phyloP scores from a whole-genome alignment of 1,140 invertebrate genomes.

The Holotrichia oblita region DNA sequence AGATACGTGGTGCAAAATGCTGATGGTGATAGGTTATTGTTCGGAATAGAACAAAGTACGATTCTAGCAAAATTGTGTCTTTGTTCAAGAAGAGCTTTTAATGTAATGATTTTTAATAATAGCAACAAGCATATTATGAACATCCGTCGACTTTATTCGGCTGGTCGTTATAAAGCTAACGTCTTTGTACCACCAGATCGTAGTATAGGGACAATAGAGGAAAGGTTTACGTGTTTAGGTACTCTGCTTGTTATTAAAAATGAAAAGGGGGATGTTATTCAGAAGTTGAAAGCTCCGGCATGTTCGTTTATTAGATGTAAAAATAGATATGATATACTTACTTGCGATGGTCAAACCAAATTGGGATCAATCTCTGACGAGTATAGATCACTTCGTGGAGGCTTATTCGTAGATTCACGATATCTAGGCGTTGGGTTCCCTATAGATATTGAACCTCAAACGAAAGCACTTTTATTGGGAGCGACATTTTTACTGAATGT shows the following conservation, averaged over 20 bases:
- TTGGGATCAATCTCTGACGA: background rate
- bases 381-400: background rate
- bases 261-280: background rate
- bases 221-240: background rate
- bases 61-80: constrained; percentile 1
- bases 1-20: background rate
- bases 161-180: background rate
- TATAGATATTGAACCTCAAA: background rate
- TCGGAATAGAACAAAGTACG: constrained; percentile 1
- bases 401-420: background rate
- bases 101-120: background rate
- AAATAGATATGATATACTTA: background rate
- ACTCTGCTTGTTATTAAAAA: background rate
- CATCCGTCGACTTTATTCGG: background rate
- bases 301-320: background rate
- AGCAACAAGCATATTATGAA: background rate
- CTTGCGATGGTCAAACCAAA: background rate
- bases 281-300: background rate
- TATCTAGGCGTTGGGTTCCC: background rate
- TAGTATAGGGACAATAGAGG: constrained; percentile 14
- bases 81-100: constrained; percentile 3
- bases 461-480: constrained; percentile 4
- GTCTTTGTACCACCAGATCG: background rate
- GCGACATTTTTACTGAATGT: background rate
- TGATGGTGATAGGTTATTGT: background rate